Evolutionary conservation across 2,113 vertebrate species (phyloP).

Genomic region (Myrmecophaga tridactyla): DNA sequence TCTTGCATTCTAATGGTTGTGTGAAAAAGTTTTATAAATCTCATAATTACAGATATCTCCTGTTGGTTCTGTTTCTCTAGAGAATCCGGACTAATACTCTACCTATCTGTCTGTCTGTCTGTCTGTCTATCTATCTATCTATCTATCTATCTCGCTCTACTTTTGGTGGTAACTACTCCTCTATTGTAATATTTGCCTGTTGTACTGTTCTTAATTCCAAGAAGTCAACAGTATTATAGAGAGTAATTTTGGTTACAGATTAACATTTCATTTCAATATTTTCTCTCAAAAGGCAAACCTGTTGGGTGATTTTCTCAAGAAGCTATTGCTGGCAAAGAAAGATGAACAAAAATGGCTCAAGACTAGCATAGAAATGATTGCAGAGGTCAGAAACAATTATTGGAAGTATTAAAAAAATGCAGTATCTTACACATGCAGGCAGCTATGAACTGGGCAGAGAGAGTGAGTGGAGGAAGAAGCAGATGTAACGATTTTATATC

Average conservation of each 20-base stretch:
- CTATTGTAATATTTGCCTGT: constrained; percentile 25
- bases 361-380: constrained; percentile 26
- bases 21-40: too few species aligned
- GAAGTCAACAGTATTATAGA: constrained; percentile 29
- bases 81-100: too few species aligned
- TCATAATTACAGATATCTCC: too few species aligned
- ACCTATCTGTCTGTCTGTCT: too few species aligned
- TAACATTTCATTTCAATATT: constrained; percentile 64
- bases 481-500: neutral
- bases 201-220: constrained; percentile 42
- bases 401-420: neutral
- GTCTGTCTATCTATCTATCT: too few species aligned
- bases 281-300: constrained; percentile 42
- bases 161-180: constrained; percentile 43
- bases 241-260: constrained; percentile 48
- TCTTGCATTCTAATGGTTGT: too few species aligned
- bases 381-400: neutral
- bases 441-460: neutral
- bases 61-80: too few species aligned
- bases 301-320: constrained; percentile 37
- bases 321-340: neutral
- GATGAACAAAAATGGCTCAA: neutral
- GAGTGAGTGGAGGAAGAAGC: neutral
- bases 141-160: neutral
- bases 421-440: neutral